phyloP scores from a whole-genome alignment of 2,888 invertebrate species.

The Heteromyza rotundicornis region DNA sequence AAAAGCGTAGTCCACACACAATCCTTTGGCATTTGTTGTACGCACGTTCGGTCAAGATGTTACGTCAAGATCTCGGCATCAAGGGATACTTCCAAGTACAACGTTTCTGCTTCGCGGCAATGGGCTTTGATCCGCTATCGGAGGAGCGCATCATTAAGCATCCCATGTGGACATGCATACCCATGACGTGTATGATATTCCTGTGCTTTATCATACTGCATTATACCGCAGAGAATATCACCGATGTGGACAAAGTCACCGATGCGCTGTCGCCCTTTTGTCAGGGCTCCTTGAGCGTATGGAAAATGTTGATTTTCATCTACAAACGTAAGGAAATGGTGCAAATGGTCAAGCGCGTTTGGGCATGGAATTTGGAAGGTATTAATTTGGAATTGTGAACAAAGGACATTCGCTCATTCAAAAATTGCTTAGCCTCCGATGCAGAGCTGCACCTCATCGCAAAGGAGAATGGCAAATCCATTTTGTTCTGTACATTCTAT shows the following conservation, averaged over 20 bases:
- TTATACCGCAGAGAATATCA: slow-evolving; percentile 20
- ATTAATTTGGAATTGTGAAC: too few relatives aligned
- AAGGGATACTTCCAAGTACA: slow-evolving; percentile 32
- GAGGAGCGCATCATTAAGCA: slow-evolving; percentile 14
- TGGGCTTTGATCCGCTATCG: slow-evolving; percentile 25
- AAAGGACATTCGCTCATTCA: too few relatives aligned
- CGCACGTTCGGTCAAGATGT: too few relatives aligned
- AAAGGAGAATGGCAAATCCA: too few relatives aligned
- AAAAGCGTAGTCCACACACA: too few relatives aligned
- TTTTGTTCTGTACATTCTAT: slow-evolving; percentile 25
- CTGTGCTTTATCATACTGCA: slow-evolving; percentile 29
- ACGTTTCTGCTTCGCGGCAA: slow-evolving; percentile 24
- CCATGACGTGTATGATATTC: slow-evolving; percentile 14
- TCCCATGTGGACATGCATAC: slow-evolving; percentile 25
- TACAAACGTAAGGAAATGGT: slow-evolving; percentile 24
- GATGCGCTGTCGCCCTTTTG: slow-evolving; percentile 24
- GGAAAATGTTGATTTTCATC: slow-evolving; percentile 29
- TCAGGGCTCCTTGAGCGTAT: slow-evolving; percentile 27
- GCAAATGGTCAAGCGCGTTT: too few relatives aligned
- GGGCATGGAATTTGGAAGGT: too few relatives aligned
- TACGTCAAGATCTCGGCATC: not conserved
- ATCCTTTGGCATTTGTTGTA: too few relatives aligned
- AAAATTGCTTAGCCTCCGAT: too few relatives aligned
- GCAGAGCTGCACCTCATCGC: too few relatives aligned
- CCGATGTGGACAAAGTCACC: slow-evolving; percentile 26